Evolutionary conservation across 2,113 vertebrate species (phyloP).

Genomic region (Nothoprocta perdicaria): DNA sequence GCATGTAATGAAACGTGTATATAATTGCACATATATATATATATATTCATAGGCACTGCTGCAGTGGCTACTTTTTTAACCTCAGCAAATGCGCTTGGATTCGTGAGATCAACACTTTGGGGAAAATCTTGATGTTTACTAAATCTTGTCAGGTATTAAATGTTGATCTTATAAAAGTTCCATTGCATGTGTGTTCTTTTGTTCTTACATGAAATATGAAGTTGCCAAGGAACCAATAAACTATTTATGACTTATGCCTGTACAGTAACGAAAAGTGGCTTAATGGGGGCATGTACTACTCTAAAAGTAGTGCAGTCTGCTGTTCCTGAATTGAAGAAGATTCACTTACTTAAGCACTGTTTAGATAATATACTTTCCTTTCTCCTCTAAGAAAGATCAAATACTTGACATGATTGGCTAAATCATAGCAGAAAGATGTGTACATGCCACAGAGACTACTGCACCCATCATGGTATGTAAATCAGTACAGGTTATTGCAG

Average conservation of each 20-base stretch:
- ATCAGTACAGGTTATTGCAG: neutral
- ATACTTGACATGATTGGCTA: neutral
- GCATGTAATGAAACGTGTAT: neutral
- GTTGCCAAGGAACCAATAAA: conserved; percentile 42
- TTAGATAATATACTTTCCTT: neutral
- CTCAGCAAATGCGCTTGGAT: neutral
- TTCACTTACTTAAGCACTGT: neutral
- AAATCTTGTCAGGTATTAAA: neutral
- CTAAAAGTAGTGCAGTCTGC: neutral
- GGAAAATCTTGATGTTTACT: neutral
- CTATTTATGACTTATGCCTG: conserved; percentile 43
- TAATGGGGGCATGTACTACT: conserved; percentile 19
- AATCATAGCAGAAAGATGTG: neutral
- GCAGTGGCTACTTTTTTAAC: neutral
- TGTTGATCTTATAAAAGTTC: conserved; percentile 1
- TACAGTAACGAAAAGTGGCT: conserved; percentile 41
- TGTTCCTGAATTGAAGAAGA: neutral
- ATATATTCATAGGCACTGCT: neutral
- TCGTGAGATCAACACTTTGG: neutral
- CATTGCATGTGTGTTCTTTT: neutral
- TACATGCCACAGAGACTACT: neutral
- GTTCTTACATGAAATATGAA: conserved; percentile 22
- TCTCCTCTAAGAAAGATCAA: neutral
- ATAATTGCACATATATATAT: neutral
- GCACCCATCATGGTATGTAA: neutral